These are phyloP conservation scores for Eupithecia vulgata DNA, from an alignment of 2,888 invertebrate genomes.

Conservation along the genomic window DNA sequence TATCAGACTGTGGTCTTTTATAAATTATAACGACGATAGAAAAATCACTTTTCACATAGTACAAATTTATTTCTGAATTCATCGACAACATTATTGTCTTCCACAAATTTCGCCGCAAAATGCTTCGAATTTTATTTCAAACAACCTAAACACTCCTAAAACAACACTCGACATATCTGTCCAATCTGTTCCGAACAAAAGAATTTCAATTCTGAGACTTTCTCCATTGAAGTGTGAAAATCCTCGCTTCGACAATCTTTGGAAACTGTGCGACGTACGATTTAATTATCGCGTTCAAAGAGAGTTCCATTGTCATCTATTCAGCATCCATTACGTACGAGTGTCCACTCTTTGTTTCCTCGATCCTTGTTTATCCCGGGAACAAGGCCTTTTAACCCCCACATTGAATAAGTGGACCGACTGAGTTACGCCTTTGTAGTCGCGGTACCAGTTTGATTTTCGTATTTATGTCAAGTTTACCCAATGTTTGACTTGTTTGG, in stretches of 20 bases:
- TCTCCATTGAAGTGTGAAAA: background rate
- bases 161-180: background rate
- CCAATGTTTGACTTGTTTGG: slow-evolving; percentile 46
- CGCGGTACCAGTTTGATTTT: slow-evolving; percentile 48
- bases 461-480: slow-evolving; percentile 48
- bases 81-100: background rate
- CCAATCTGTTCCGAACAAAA: background rate
- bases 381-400: slow-evolving; percentile 35
- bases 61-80: background rate
- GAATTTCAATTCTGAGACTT: background rate
- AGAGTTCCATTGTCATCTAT: slow-evolving; percentile 21
- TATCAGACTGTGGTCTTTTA: too few species aligned
- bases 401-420: slow-evolving; percentile 36
- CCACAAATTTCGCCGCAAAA: slow-evolving; percentile 4
- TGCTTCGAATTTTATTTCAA: slow-evolving; percentile 1
- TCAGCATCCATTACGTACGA: slow-evolving; percentile 28
- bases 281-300: slow-evolving; percentile 19
- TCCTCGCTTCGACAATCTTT: background rate
- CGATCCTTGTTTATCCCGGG: slow-evolving; percentile 31
- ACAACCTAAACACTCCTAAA: background rate
- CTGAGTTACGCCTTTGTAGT: slow-evolving; percentile 33
- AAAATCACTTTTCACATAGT: background rate
- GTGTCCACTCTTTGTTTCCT: slow-evolving; percentile 36
- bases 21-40: too few species aligned
- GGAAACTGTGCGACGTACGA: slow-evolving; percentile 1